These are phyloP conservation scores for Zophobas morio DNA, from an alignment of 1,140 invertebrate genomes.

Conservation along the genomic window DNA sequence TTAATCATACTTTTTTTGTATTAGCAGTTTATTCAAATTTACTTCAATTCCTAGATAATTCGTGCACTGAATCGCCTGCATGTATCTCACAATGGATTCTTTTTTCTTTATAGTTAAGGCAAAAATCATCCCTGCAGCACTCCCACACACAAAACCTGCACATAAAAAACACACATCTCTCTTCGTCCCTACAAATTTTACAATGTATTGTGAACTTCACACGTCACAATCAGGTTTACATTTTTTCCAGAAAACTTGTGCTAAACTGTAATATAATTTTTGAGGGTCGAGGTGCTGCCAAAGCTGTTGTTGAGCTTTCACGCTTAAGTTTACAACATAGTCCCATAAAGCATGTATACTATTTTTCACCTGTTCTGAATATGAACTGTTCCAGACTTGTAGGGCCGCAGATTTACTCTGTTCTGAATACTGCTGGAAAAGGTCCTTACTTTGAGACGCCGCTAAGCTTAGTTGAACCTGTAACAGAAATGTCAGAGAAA, in stretches of 20 bases:
- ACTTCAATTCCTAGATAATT: constrained; percentile 72
- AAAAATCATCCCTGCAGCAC: constrained; percentile 69
- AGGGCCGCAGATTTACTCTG: constrained; percentile 63
- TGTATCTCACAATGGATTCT: constrained; percentile 66
- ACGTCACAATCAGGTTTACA: constrained; percentile 56
- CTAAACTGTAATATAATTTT: constrained; percentile 56
- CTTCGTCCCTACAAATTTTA: constrained; percentile 64
- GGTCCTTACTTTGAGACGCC: constrained; percentile 67
- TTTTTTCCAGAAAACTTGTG: constrained; percentile 55
- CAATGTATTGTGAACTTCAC: constrained; percentile 58
- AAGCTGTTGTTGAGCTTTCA: constrained; percentile 63
- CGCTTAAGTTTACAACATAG: constrained; percentile 62
- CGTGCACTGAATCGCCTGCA: constrained; percentile 72
- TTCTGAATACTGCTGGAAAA: constrained; percentile 63
- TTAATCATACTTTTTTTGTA: no score
- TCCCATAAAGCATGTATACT: constrained; percentile 59
- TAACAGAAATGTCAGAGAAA: constrained; percentile 38
- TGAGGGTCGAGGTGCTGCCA: constrained; percentile 62
- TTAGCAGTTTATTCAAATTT: constrained; percentile 49
- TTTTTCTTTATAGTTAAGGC: constrained; percentile 65
- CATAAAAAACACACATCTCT: constrained; percentile 70
- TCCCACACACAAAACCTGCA: constrained; percentile 69
- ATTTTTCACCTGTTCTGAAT: constrained; percentile 65
- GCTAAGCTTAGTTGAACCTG: constrained; percentile 67
- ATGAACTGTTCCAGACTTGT: constrained; percentile 65